Conservation (phyloP, 2,797 vertebrate genomes). For the Neosilurus hyrtlii region DNA sequence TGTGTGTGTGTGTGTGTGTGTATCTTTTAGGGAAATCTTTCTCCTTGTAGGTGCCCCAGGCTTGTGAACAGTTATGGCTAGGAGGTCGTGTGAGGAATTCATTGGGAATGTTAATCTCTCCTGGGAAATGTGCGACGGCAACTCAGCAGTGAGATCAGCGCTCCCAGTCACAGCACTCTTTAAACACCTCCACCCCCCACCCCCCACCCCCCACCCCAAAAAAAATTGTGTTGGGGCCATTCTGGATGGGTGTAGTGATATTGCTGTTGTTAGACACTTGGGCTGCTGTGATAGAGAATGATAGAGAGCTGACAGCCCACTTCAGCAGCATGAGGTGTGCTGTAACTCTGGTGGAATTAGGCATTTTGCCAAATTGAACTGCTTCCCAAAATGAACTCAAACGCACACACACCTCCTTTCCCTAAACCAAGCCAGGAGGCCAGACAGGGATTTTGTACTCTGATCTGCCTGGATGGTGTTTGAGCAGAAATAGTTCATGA, state of each 20-base stretch:
- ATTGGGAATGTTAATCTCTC: slow-evolving; percentile 58
- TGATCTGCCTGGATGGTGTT: slow-evolving; percentile 10
- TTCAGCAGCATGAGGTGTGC: slow-evolving; percentile 28
- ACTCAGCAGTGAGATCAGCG: neutral
- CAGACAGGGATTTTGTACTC: slow-evolving; percentile 21
- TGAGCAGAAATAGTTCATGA: slow-evolving; percentile 27
- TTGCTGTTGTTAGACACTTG: neutral
- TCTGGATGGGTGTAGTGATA: neutral
- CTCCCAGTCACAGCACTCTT: neutral
- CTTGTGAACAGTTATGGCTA: slow-evolving; percentile 29
- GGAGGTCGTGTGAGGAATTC: slow-evolving; percentile 55
- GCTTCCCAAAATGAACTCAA: neutral
- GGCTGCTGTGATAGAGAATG: slow-evolving; percentile 16
- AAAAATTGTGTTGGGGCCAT: neutral
- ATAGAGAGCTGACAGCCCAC: slow-evolving; percentile 26
- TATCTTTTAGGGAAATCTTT: slow-evolving; percentile 45
- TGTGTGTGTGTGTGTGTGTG: slow-evolving; percentile 7
- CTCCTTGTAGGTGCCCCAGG: slow-evolving; percentile 13
- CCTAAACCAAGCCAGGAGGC: neutral
- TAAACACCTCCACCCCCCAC: neutral
- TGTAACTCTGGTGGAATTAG: slow-evolving; percentile 32
- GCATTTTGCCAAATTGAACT: slow-evolving; percentile 34
- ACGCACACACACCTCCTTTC: too few species aligned
- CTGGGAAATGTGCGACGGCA: slow-evolving; percentile 31
- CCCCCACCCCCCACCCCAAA: too few species aligned